Evolutionary conservation across 2,113 vertebrate species (phyloP), one percentile per base, ranked within the genome.

Genomic region (Laticauda colubrina): DNA sequence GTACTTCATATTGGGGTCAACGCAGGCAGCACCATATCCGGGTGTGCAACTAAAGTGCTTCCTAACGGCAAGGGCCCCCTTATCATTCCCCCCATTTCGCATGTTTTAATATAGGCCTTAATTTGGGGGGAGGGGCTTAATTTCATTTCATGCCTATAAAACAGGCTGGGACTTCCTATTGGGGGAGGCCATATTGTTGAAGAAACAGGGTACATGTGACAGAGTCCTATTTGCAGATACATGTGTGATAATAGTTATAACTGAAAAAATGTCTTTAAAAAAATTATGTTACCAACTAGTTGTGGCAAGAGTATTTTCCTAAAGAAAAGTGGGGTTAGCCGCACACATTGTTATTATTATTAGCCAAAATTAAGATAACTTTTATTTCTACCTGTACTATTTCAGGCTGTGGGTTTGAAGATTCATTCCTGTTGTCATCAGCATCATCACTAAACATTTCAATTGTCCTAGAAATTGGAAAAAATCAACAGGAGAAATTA

Each of bases 391-490:
- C 96, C 95, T 57, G 91, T 4, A 90, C 3, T 3, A 18, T 61
- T 48, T 95, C 94, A 0, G 53, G 48, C 9, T 94, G 93, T 20
- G 86, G 0, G 10, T 43, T 5, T 14, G 23, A 43, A 14, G 91
- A 85, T 0, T 15, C 0, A 3, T 92, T 64, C 0, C 88, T 89
- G 0, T 64, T 0, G 45, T 69, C 5, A 0, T 92, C 94, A 1
- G 55, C 23, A 1, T 96, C 95, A 1, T 90, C 93, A 0, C 43
- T 2, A 89, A 96, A 94, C 93, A 94, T 89, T 18, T 97, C 96
- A 0, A 92, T 91, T 0, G 94, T 15, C 93, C 96, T 97, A 93
- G 15, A 64, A 34, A 90, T 34, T 34, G 34, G 5, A 39, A 92
- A 20, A 15, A 87, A 61, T n/a, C 56, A 53, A 43, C 21, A 29